A percentile compares a stretch with the other conserved stretches of the same genome.
Evolutionary conservation across 2,113 vertebrate species (phyloP).

Genomic region (Neolamprologus brichardi): DNA sequence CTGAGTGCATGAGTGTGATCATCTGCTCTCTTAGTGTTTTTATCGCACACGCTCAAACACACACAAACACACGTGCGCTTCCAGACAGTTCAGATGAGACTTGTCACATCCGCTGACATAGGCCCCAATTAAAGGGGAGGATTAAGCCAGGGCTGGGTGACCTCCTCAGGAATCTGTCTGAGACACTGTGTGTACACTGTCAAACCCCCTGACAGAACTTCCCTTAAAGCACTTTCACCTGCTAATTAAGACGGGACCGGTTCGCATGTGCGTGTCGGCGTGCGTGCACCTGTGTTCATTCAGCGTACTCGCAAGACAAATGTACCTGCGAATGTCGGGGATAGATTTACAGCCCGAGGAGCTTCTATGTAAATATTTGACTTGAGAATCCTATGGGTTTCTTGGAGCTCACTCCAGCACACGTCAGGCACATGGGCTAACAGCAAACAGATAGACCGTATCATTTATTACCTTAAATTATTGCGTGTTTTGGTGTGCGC

Average conservation of each 20-base stretch:
- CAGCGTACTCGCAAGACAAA: not conserved
- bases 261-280: not conserved
- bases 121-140: slow-evolving; percentile 78
- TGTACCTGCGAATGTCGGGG: not conserved
- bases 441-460: slow-evolving; percentile 10
- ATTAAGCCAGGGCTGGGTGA: slow-evolving; percentile 76
- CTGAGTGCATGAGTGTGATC: not conserved
- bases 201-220: slow-evolving; percentile 61
- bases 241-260: slow-evolving; percentile 66
- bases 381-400: slow-evolving; percentile 26
- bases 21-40: not conserved
- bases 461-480: slow-evolving; percentile 42
- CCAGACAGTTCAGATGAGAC: slow-evolving; percentile 71
- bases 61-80: slow-evolving; percentile 1
- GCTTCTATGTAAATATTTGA: slow-evolving; percentile 74
- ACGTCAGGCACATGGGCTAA: slow-evolving; percentile 9
- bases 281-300: not conserved
- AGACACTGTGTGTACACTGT: slow-evolving; percentile 72
- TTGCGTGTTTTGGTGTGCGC: slow-evolving; percentile 16
- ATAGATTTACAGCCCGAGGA: slow-evolving; percentile 57
- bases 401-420: slow-evolving; percentile 35
- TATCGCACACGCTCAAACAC: not conserved
- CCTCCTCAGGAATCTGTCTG: slow-evolving; percentile 72
- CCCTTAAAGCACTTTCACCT: slow-evolving; percentile 79
- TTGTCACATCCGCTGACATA: slow-evolving; percentile 69